These are phyloP conservation scores for Ciconia maguari DNA, from an alignment of 2,113 vertebrate genomes.

Conservation along the genomic window DNA sequence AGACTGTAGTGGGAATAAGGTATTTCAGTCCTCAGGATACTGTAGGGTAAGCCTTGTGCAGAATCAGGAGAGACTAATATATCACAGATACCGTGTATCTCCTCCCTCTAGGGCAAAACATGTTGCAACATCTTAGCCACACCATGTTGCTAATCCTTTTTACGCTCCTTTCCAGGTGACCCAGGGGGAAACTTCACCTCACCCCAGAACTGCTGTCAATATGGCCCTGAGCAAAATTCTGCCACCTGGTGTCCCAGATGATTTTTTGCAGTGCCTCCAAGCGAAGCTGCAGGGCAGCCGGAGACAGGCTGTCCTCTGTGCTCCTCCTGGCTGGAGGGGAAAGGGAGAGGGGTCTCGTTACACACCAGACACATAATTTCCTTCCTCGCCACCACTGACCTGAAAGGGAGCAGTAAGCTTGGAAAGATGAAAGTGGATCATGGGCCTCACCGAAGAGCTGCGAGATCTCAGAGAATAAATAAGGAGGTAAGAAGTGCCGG, in stretches of 20 bases:
- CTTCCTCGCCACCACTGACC: not conserved
- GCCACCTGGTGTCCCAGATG: fast-evolving
- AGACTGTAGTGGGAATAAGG: not conserved
- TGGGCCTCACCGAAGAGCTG: not conserved
- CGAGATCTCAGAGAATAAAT: not conserved
- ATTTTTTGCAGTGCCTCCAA: not conserved
- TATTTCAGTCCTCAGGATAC: not conserved
- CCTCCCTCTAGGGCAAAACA: not conserved
- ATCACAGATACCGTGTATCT: not conserved
- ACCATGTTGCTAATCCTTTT: not conserved
- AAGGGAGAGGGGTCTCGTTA: not conserved
- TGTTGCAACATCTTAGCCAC: not conserved
- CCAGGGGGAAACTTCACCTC: not conserved
- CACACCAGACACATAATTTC: not conserved
- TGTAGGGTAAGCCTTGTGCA: not conserved
- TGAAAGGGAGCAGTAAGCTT: not conserved
- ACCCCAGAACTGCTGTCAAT: not conserved
- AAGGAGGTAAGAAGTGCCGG: not conserved
- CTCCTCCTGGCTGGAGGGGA: not conserved
- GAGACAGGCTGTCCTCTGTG: not conserved
- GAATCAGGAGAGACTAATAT: not conserved
- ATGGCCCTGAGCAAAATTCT: not conserved
- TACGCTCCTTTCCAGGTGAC: not conserved
- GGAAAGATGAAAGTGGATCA: fast-evolving
- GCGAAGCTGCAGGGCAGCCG: not conserved